Base-by-base conservation (phyloP, 2,113 vertebrate genomes). In the Sinocyclocheilus grahami region DNA sequence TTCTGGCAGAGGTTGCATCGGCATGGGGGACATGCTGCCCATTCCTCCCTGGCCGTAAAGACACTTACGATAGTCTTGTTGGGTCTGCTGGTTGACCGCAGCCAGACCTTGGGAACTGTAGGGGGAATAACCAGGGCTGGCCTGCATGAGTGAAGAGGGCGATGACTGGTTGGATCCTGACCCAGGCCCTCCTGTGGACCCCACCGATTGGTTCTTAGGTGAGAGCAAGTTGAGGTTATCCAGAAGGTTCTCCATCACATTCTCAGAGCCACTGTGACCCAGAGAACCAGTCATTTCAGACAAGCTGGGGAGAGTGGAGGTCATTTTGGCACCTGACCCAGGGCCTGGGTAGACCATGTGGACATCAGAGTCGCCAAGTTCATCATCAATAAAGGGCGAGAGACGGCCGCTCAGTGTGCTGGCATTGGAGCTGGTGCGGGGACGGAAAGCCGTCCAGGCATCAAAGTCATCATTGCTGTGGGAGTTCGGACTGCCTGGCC, bases 391-490 rank as follows among this genome's bases (percentile, higher is more conserved):
- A 89, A 99, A 98, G 79, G 98, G 98, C 12, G 97, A 99, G 18
- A 97, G 97, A 67, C 97, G 96, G 76, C 97, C 98, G 0, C 98
- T 99, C 83, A 99, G 92, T 0, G 97, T 99, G 89, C 98, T 99
- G 86, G 98, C 98, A 0, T 99, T 99, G 82, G 98, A 99, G 94
- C 96, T 97, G 63, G 98, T 97, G 89, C 98, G 95, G 60, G 97
- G 96, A 86, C 98, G 95, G 94, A 99, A 97, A 24, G 97, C 96
- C 89, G 93, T 97, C 98, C 98, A 99, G 48, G 95, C 95, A 33
- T 99, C 98, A 27, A 99, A 98, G 93, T 99, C 98, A 1, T 99
- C 98, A 0, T 99, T 99, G 92, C 98, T 99, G 95, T 99, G 98
- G 58, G 97, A 98, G 91, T 96, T 98, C 22, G 98, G 98, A 91